These are phyloP conservation scores for Vanessa cardui DNA, from an alignment of 2,888 invertebrate genomes.

Conservation along the genomic window DNA sequence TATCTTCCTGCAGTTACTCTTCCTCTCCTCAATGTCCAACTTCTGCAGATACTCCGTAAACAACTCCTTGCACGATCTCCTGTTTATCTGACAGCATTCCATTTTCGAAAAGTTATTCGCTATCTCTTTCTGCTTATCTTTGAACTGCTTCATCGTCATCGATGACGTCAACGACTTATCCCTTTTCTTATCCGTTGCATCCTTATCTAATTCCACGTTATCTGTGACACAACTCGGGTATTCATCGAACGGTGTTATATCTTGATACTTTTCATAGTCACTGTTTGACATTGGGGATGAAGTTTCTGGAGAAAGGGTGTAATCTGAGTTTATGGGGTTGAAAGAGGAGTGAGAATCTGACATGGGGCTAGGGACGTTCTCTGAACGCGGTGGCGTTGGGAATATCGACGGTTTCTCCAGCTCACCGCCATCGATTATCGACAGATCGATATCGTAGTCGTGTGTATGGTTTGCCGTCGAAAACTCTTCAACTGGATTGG, in stretches of 20 bases:
- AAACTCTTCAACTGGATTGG: slow-evolving; percentile 23
- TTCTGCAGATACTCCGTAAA: slow-evolving; percentile 59
- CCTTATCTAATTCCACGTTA: slow-evolving; percentile 34
- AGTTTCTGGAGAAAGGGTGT: slow-evolving; percentile 56
- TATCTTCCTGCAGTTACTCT: slow-evolving; percentile 57
- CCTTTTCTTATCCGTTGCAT: slow-evolving; percentile 34
- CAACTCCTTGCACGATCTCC: slow-evolving; percentile 57
- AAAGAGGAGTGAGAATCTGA: slow-evolving; percentile 54
- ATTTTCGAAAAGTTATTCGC: slow-evolving; percentile 57
- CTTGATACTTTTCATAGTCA: slow-evolving; percentile 68
- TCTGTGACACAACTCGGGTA: slow-evolving; percentile 40
- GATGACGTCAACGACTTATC: slow-evolving; percentile 23
- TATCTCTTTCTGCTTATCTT: slow-evolving; percentile 69
- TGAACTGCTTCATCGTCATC: slow-evolving; percentile 58
- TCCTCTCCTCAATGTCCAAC: slow-evolving; percentile 53
- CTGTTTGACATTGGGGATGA: slow-evolving; percentile 58
- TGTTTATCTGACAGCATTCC: slow-evolving; percentile 61
- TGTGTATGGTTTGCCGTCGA: slow-evolving; percentile 13
- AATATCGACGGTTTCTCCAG: slow-evolving; percentile 44
- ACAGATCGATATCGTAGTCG: slow-evolving; percentile 21
- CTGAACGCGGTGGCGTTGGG: slow-evolving; percentile 66
- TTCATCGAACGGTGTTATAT: slow-evolving; percentile 53
- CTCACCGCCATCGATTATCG: slow-evolving; percentile 32
- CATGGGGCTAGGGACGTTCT: slow-evolving; percentile 60
- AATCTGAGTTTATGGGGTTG: slow-evolving; percentile 55